These are phyloP conservation scores for Brachyhypopomus gauderio DNA, from an alignment of 2,113 vertebrate genomes.

Conservation along the genomic window DNA sequence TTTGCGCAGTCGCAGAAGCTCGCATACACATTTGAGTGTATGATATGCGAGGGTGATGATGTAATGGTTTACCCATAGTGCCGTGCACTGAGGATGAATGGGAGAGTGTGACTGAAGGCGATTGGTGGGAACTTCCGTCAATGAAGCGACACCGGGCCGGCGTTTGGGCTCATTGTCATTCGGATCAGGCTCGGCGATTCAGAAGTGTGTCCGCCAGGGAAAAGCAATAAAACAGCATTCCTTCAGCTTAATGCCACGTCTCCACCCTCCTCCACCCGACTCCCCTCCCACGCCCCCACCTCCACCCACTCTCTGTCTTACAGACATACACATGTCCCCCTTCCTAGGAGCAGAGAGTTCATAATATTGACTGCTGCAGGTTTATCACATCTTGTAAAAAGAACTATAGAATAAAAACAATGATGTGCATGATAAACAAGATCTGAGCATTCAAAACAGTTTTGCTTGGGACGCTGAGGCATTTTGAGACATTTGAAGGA, in stretches of 20 bases:
- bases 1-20: background rate
- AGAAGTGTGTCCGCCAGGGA: constrained; percentile 41
- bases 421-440: no score
- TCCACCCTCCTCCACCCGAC: background rate
- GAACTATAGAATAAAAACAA: no score
- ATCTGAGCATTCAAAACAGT: no score
- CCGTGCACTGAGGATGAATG: constrained; percentile 52
- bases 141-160: constrained; percentile 36
- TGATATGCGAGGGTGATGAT: constrained; percentile 44
- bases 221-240: constrained; percentile 47
- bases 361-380: no score
- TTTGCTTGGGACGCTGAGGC: no score
- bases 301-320: background rate
- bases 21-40: constrained; percentile 30
- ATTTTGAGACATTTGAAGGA: no score
- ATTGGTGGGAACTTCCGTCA: constrained; percentile 56
- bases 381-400: no score
- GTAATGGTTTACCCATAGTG: constrained; percentile 57
- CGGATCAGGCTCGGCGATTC: constrained; percentile 51
- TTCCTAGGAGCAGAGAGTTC: no score
- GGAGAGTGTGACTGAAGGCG: constrained; percentile 43
- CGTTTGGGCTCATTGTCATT: constrained; percentile 50
- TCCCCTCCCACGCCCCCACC: background rate
- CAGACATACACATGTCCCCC: no score
- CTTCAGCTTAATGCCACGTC: constrained; percentile 37